Base-by-base conservation (phyloP, 2,113 vertebrate species). In the Etheostoma cragini region DNA sequence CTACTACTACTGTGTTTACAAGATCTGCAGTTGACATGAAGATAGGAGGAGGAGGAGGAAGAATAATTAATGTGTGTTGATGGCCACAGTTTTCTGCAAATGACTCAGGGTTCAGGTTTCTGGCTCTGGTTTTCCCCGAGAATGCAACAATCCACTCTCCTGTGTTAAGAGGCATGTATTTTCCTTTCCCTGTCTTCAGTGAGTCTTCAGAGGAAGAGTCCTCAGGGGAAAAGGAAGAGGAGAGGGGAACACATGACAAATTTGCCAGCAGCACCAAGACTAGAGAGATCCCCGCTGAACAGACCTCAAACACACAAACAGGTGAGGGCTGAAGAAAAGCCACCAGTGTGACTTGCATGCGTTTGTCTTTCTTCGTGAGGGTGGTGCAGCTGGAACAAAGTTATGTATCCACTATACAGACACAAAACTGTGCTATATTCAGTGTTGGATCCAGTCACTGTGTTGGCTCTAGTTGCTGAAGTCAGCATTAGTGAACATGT, bases 121-220 rank as follows among this genome's bases (percentile, higher is more conserved):
- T 24, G 19, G 38, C 15, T 64, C 11, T 26, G 26, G 26, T 24
- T 50, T 45, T 63, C 24, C 17, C 70, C 1, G 0, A 17, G 42
- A 64, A 80, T 10, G 14, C 12, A 8, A 14, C 52, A 50, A n/a
- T 47, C 17, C 22, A n/a, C 47, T 63, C 57, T 45, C 26, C 58
- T 46, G 2, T 35, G 61, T 65, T 30, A 42, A 54, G 4, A 71
- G 42, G 71, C 65, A 3, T 73, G 46, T 80, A 66, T 89, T 78
- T 80, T 65, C 53, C 61, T 38, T 77, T 65, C 38, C 2, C 79
- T 63, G 49, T 58, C 77, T 35, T 15, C 73, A 95, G 95, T 60
- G 94, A 95, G 76, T 95, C 94, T 33, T 94, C 93, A 22, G 95
- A 92, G 86, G 94, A 95, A 73, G 94, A 95, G 84, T 86, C 87